A percentile compares a stretch with the other conserved stretches of the same genome.
phyloP scores from a whole-genome alignment of 2,113 vertebrate species.

The Hoplias malabaricus region DNA sequence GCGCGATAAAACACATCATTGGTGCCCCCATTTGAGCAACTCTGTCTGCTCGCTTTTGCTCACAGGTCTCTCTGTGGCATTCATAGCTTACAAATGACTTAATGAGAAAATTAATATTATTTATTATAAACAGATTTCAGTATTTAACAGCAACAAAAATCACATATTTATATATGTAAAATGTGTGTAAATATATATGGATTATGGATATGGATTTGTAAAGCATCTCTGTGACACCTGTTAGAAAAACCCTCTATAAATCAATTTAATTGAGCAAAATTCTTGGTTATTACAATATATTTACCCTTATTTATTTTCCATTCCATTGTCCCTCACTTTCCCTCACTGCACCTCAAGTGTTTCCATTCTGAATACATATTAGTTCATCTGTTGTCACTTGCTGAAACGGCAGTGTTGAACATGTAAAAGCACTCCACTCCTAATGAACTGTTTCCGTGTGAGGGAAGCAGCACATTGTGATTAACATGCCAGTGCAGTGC shows the following conservation, averaged over 20 bases:
- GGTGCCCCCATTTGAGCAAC: not conserved
- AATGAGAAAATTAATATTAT: not conserved
- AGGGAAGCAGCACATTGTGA: conserved; percentile 64
- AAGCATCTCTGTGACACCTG: too few species aligned
- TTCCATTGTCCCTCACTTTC: not conserved
- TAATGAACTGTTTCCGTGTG: conserved; percentile 79
- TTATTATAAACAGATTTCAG: not conserved
- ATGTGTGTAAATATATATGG: not conserved
- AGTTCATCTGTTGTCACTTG: conserved; percentile 32
- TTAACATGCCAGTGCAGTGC: conserved; percentile 79
- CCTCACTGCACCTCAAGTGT: not conserved
- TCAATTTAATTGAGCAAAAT: too few species aligned
- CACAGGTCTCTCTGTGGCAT: not conserved
- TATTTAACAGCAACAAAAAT: not conserved
- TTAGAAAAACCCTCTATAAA: too few species aligned
- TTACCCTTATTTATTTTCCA: not conserved
- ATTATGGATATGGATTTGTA: too few species aligned
- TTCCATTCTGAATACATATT: conserved; percentile 25
- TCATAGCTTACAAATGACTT: conserved; percentile 1
- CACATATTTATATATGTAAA: not conserved
- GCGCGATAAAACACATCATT: conserved; percentile 32
- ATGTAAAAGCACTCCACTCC: conserved; percentile 71
- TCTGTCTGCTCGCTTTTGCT: not conserved
- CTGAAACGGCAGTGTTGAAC: conserved; percentile 67
- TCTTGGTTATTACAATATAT: not conserved